Evolutionary conservation across 2,888 invertebrate species (phyloP), one percentile per base, ranked within the genome.

Genomic region (Mycogona germanica): DNA sequence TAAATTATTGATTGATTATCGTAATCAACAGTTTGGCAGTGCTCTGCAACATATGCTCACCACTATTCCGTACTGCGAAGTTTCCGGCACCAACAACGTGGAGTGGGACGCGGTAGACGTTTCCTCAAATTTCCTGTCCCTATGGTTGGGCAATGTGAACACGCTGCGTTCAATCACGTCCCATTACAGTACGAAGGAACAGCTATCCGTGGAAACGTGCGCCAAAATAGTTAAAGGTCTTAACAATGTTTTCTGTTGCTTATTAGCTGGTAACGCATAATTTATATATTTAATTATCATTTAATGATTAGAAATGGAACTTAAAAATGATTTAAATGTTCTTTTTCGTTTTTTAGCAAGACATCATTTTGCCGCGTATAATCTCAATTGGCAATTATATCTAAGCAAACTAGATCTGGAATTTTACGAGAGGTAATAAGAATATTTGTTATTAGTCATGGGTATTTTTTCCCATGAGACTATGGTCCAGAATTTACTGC

Each of bases 101-200:
- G 96, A 96, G 73, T 92, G 91, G 89, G 97, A 97, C 70, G 86
- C 88, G 1, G 82, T 86, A 0, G 83, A 85, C 65, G 79, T 91
- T 0, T 82, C 84, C 57, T 82, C 87, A 1, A 77, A 86, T 62
- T 85, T 96, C 52, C 78, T 96, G 78, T 75, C 78, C 0, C 81
- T 84, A 65, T 89, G 87, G 81, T 70, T 88, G 6, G 80, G 80
- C 59, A 81, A 86, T 61, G 75, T 79, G 0, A 71, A 75, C 0
- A 69, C 74, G 2, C 66, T 80, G 30, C 68, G 73, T 46, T 69
- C 66, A 44, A 76, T 93, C 48, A 84, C 85, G 45, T 75, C 79
- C 2, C 91, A 95, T 67, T 80, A 78, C 63, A 76, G 78, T 59
- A 84, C 79, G 5, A 81, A 81, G 32, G 81, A 87, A 60, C 75